phyloP scores from a whole-genome alignment of 2,888 invertebrate species.

The Bhutanitis thaidina region DNA sequence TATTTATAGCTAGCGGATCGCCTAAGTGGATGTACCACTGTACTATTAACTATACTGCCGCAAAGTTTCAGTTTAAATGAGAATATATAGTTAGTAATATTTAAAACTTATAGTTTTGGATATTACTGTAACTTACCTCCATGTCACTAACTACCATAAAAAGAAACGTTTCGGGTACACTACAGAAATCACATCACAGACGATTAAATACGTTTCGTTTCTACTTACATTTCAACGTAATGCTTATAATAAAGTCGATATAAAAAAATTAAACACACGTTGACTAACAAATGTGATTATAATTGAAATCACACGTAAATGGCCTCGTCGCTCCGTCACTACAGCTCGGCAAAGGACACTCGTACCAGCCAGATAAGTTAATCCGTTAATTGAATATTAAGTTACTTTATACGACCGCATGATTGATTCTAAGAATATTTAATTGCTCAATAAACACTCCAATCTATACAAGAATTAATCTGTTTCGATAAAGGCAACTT shows the following conservation, averaged over 20 bases:
- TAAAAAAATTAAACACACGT: slow-evolving; percentile 42
- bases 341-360: slow-evolving; percentile 34
- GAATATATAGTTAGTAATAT: no score
- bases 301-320: slow-evolving; percentile 44
- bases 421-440: slow-evolving; percentile 57
- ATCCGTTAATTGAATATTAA: slow-evolving; percentile 62
- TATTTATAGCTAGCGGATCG: no score
- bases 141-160: no score
- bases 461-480: slow-evolving; percentile 48
- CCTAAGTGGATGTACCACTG: no score
- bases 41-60: no score
- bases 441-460: slow-evolving; percentile 54
- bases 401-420: slow-evolving; percentile 43
- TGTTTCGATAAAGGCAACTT: slow-evolving; percentile 34
- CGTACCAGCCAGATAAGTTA: slow-evolving; percentile 35
- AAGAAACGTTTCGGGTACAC: no score
- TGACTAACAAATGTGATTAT: slow-evolving; percentile 52
- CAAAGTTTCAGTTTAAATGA: no score
- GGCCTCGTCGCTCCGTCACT: slow-evolving; percentile 34
- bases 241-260: slow-evolving; percentile 29
- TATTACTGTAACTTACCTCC: no score
- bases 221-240: neutral
- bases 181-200: no score
- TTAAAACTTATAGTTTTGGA: no score
- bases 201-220: no score